Evolutionary conservation across 2,888 invertebrate genomes (phyloP), one percentile per base, ranked within the genome.

Genomic region (Thalpophila matura): DNA sequence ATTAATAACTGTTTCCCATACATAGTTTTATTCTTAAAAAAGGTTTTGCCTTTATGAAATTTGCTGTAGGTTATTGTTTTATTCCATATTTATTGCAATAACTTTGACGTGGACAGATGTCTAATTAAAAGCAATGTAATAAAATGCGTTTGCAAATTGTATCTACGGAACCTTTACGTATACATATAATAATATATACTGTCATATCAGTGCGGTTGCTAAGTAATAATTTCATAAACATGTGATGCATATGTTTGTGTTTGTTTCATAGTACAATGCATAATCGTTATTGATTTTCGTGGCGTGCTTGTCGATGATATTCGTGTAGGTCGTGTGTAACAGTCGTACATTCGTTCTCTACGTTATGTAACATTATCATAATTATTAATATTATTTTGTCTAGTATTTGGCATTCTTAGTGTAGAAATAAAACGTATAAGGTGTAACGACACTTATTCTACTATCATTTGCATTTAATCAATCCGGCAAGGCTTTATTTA

Each of bases 251-350:
- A 71, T 66, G 42, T 74, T 72, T 67, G 75, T 70, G 74, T 80
- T 80, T 77, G 59, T 73, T 64, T 74, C 75, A 68, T 67, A 76
- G 68, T 74, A 70, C 66, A 64, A 74, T 77, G 72, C 78, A 66
- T 80, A 79, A 73, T 75, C 68, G 71, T 78, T 81, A 83, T 84
- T 83, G 82, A 85, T 85, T 83, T 82, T 62, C 74, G 75, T 86
- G 64, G 81, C 87, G 84, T 87, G 87, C 85, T 79, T 68, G 78
- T 81, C 72, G 76, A 84, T 77, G 73, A 79, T 85, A 78, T 82
- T 81, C 75, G 78, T 77, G 83, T 85, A 80, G 73, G 76, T 78
- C 76, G 68, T 82, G 78, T 78, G 69, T 67, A 63, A 63, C 45
- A 51, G 31, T 58, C 46, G 37, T 68, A 63, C 66, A 66, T 64